Evolutionary conservation across 2,797 vertebrate species (phyloP), one percentile per base, ranked within the genome.

Genomic region (Alcedo atthis): DNA sequence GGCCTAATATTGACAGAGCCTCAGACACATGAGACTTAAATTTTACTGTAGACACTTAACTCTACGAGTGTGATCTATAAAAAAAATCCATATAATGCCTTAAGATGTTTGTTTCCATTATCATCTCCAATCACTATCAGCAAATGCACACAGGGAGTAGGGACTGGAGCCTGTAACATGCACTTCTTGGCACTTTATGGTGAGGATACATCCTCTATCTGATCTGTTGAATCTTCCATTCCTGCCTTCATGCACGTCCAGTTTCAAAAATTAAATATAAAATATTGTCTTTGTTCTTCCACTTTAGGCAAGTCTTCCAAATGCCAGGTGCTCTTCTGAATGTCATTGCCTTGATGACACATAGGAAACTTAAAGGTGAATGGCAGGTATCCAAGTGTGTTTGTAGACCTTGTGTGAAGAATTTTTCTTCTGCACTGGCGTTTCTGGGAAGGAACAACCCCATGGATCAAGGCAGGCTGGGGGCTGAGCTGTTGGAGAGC

Each of bases 31-130:
- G 5, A 73, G 59, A 86, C 45, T 81, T 84, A 64, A 77, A 81
- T 94, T 94, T 96, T 48, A 54, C 51, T 49, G 18, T 32, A 57
- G 57, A 82, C 45, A 53, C 26, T 86, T 64, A 71, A 81, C 63
- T 84, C 54, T 63, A n/a, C 48, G 32, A 70, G 22, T 62, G 74
- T 67, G 61, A 43, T 92, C 74, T 85, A 87, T 84, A 26, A 67
- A 48, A 48, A 90, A 84, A 79, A 58, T 77, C 45, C 11, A 53
- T 91, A 22, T 57, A 70, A 76, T 59, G 17, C 32, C 25, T 88
- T 53, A 54, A 54, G 28, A 67, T 77, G 11, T 61, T 92, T 89
- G 43, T 84, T 94, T 53, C 48, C 32, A 30, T 90, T 79, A 37
- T 81, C 43, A 45, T 32, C 22, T 63, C 40, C 30, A 61, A 8